These are phyloP conservation scores for Falco rusticolus DNA, from an alignment of 2,797 vertebrate genomes.

Conservation along the genomic window DNA sequence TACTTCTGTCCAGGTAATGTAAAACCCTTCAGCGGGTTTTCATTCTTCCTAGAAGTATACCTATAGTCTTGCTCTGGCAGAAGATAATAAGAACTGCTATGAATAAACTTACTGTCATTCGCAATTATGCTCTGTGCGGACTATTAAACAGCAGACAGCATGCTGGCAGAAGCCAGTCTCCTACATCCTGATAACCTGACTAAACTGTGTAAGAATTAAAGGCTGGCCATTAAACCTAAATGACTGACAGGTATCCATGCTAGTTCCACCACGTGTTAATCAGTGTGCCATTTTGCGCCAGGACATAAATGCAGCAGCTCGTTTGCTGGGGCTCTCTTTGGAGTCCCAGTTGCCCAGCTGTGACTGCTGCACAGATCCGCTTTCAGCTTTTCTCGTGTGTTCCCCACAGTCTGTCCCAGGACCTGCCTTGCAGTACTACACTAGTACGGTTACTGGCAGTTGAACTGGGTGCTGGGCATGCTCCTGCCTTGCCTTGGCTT, in stretches of 20 bases:
- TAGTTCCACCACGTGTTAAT: not conserved
- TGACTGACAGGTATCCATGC: not conserved
- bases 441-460: not conserved
- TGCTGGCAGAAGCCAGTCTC: not conserved
- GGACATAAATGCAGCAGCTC: not conserved
- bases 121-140: not conserved
- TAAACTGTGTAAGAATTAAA: not conserved
- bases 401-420: not conserved
- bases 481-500: not conserved
- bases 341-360: not conserved
- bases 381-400: not conserved
- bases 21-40: constrained; percentile 10
- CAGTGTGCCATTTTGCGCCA: accelerated
- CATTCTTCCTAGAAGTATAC: not conserved
- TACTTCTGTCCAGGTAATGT: not conserved
- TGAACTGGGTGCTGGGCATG: not conserved
- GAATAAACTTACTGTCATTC: constrained; percentile 4
- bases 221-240: not conserved
- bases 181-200: not conserved
- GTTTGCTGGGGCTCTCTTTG: not conserved
- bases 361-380: not conserved
- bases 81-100: constrained; percentile 16
- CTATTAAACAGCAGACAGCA: not conserved
- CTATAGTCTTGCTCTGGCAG: not conserved
- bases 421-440: not conserved